Percentiles rank a stretch among this genome's conserved stretches.
phyloP scores from a whole-genome alignment of 2,113 vertebrate species.

The Platysternon megacephalum region DNA sequence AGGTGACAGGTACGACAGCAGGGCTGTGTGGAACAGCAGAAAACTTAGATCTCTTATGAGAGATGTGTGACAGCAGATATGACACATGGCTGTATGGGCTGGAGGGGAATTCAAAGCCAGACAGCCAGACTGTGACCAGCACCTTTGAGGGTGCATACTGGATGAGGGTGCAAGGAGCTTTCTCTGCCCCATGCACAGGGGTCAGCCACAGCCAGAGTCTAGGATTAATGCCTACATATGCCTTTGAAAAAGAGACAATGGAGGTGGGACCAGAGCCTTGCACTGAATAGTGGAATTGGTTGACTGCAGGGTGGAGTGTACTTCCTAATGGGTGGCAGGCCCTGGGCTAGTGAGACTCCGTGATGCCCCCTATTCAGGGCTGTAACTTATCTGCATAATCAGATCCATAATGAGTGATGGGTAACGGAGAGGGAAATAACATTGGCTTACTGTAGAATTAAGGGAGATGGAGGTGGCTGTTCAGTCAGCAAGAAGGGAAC shows the following conservation, averaged over 20 bases:
- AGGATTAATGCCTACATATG: not conserved
- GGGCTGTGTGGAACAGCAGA: not conserved
- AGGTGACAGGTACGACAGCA: not conserved
- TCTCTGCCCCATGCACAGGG: not conserved
- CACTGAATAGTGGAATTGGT: accelerated
- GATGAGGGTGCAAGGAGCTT: not conserved
- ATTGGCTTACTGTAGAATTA: not conserved
- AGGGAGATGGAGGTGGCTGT: not conserved
- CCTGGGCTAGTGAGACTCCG: not conserved
- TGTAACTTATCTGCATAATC: not conserved
- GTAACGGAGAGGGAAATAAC: not conserved
- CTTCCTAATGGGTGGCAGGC: not conserved
- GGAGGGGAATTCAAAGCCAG: not conserved
- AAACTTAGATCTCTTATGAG: not conserved
- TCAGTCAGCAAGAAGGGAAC: not conserved
- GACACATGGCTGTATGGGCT: accelerated
- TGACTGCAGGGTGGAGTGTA: not conserved
- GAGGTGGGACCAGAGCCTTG: accelerated
- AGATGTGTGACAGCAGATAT: not conserved
- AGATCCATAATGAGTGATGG: not conserved
- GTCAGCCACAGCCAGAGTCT: not conserved
- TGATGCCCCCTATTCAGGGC: not conserved
- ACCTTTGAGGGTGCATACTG: not conserved
- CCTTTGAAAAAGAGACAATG: not conserved
- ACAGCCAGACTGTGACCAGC: not conserved